Base-by-base conservation (phyloP, 2,113 vertebrate species). In the Calidris pugnax region DNA sequence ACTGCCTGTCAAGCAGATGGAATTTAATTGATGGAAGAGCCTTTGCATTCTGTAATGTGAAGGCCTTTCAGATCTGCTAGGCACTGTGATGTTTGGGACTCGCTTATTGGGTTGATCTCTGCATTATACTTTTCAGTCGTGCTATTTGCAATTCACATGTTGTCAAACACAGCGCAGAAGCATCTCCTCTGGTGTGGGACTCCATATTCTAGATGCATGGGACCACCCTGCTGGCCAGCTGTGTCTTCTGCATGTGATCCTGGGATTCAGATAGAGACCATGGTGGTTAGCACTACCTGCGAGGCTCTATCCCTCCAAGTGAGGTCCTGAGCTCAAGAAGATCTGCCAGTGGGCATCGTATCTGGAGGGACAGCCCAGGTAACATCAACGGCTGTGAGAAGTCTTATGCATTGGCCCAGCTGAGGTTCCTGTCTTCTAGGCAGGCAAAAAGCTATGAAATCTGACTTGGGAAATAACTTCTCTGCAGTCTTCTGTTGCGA, bases 61-160 rank as follows among this genome's bases (percentile, higher is more conserved):
- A 43, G 24, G 19, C 14, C 50, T 62, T 85, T 91, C 24, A 43
- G 45, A 41, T 79, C 43, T 91, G 37, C 56, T 12, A 11, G 55
- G 45, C 19, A 1, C 28, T 30, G n/a, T 57, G n/a, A 23, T 33
- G 6, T 78, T 24, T 55, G 60, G 50, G 41, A 57, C 13, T 56
- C 26, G 12, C 8, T 84, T 8, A 1, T 10, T 32, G 0, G 0
- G 10, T 84, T 2, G 1, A 3, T 55, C 16, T 85, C 28, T 14
- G 23, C n/a, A 1, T 72, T 64, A 8, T 4, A 1, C 27, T 51
- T 75, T 39, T 47, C 69, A 85, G 51, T 75, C 12, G 0, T 5
- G 26, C 51, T 41, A 26, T 41, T 68, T 64, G 85, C 62, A 43
- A 2, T 35, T 43, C 56, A 10, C 2, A 4, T 7, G 10, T 47